Percentiles rank a stretch among this genome's conserved stretches.
These are phyloP conservation scores for Cephus rjabovi DNA, from an alignment of 2,888 invertebrate species.

Conservation along the genomic window DNA sequence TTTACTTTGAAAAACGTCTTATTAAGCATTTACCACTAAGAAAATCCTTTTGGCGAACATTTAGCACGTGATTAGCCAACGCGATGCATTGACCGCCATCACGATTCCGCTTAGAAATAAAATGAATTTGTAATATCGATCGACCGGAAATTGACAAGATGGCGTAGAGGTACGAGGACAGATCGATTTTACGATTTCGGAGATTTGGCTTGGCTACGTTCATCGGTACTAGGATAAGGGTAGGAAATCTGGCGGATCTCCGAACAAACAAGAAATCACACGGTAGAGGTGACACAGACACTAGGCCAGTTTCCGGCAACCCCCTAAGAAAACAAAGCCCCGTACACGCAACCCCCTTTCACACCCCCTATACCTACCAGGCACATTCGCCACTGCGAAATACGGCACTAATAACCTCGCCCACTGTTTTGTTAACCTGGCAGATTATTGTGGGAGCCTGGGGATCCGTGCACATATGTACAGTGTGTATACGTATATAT, in stretches of 20 bases:
- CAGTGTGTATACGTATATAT: background rate
- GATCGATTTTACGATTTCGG: background rate
- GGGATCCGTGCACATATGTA: constrained; percentile 7
- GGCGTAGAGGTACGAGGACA: background rate
- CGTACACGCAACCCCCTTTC: background rate
- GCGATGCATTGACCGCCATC: background rate
- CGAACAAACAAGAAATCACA: background rate
- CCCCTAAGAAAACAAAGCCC: constrained; percentile 36
- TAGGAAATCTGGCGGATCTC: background rate
- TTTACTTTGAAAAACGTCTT: background rate
- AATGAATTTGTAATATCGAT: background rate
- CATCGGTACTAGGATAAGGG: background rate
- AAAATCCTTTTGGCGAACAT: background rate
- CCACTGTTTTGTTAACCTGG: constrained; percentile 41
- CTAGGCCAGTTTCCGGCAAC: constrained; percentile 11
- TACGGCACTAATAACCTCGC: constrained; percentile 45
- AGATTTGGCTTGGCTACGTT: background rate
- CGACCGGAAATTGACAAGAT: background rate
- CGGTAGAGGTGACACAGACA: constrained; percentile 1
- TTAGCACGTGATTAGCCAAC: background rate
- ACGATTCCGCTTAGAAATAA: background rate
- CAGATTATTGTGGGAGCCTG: constrained; percentile 38
- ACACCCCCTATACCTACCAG: background rate
- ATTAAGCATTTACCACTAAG: background rate
- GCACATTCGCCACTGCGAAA: constrained; percentile 36